Conservation (phyloP, 2,113 vertebrate species). For the Podarcis muralis region DNA sequence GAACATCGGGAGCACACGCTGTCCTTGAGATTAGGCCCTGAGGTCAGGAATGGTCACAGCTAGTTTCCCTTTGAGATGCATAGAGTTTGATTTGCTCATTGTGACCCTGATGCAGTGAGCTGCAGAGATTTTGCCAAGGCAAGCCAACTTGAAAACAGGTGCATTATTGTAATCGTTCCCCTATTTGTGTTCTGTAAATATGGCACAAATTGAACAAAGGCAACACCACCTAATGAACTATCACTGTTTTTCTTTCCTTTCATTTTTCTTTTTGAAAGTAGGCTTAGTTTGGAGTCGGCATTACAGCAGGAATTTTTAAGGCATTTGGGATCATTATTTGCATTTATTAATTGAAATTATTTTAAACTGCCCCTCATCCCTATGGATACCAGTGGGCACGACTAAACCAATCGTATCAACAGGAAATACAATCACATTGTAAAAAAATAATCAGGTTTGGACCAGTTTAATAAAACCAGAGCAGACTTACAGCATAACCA, state of each 20-base stretch:
- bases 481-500: too few relatives aligned
- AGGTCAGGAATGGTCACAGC: neutral
- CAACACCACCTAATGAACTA: neutral
- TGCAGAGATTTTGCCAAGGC: neutral
- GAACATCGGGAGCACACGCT: neutral
- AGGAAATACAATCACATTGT: too few relatives aligned
- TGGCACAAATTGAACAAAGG: neutral
- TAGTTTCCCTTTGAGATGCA: neutral
- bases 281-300: neutral
- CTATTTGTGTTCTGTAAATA: neutral
- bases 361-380: too few relatives aligned
- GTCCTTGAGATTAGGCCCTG: neutral
- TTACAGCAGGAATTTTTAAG: neutral
- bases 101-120: neutral
- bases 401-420: too few relatives aligned
- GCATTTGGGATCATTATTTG: neutral
- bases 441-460: too few relatives aligned
- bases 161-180: neutral
- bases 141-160: neutral
- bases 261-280: neutral
- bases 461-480: too few relatives aligned
- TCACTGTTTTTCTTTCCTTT: neutral
- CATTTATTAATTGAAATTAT: neutral
- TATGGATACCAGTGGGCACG: too few relatives aligned
- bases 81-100: neutral